phyloP scores from a whole-genome alignment of 2,113 vertebrate species.

The Hirundichthys speculiger region DNA sequence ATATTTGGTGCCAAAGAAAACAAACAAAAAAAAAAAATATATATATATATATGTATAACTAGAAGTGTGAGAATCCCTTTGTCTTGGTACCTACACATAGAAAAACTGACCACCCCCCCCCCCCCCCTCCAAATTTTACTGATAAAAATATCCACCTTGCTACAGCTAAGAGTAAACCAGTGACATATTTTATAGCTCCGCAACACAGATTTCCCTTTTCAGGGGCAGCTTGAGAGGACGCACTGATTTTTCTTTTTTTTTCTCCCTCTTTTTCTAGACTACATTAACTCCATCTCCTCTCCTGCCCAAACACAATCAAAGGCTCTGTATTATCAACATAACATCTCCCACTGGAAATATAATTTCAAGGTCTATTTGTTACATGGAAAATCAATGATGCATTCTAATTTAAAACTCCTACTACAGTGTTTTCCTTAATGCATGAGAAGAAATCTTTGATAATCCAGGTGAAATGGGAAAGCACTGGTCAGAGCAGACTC shows the following conservation, averaged over 20 bases:
- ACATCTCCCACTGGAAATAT: constrained; percentile 56
- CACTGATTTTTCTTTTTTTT: constrained; percentile 49
- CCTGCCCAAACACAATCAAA: constrained; percentile 65
- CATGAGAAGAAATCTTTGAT: constrained; percentile 38
- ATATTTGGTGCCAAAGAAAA: no score
- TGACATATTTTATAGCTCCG: constrained; percentile 23
- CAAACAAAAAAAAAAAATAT: no score
- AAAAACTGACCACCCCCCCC: neutral
- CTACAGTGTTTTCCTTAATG: constrained; percentile 15
- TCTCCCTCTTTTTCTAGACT: neutral
- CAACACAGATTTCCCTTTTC: constrained; percentile 49
- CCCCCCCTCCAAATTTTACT: constrained; percentile 8
- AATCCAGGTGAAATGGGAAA: constrained; percentile 24
- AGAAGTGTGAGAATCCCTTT: constrained; percentile 1
- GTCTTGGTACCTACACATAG: neutral
- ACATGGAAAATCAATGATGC: constrained; percentile 48
- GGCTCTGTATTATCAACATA: constrained; percentile 45
- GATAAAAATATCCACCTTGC: constrained; percentile 20
- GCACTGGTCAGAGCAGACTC: neutral
- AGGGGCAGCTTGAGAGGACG: neutral
- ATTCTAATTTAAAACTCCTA: constrained; percentile 41
- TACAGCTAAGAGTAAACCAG: constrained; percentile 1
- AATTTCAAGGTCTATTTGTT: constrained; percentile 74
- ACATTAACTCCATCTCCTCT: constrained; percentile 48
- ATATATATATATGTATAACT: no score